These are phyloP conservation scores for Catamblyrhynchus diadema DNA, from an alignment of 2,797 vertebrate species.

Conservation along the genomic window DNA sequence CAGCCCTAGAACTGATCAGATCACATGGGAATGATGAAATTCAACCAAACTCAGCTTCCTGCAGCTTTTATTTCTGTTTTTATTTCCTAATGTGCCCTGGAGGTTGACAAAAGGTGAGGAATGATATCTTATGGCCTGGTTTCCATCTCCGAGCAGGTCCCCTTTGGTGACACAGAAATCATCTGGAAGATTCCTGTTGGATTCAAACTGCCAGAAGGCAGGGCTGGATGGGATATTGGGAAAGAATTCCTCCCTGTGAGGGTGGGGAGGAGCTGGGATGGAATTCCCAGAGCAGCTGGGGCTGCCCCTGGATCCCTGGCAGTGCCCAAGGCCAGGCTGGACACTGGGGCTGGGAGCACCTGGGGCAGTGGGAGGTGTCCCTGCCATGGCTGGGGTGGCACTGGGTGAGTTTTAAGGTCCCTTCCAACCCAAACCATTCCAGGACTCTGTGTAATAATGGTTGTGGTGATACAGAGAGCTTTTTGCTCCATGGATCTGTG, in stretches of 20 bases:
- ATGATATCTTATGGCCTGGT: fast-evolving
- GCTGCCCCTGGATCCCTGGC: not conserved
- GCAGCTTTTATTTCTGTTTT: not conserved
- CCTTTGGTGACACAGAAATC: not conserved
- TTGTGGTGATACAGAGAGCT: not conserved
- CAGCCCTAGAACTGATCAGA: not conserved
- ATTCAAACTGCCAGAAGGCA: not conserved
- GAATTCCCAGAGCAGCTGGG: not conserved
- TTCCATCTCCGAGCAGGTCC: not conserved
- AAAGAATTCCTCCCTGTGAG: fast-evolving
- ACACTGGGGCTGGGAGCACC: not conserved
- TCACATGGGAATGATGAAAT: not conserved
- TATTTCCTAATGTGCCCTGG: not conserved
- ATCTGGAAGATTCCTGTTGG: not conserved
- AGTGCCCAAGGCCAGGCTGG: not conserved
- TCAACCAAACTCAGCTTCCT: not conserved
- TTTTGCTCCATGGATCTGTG: not conserved
- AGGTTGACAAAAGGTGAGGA: not conserved
- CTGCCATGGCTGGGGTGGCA: not conserved
- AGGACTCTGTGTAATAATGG: not conserved
- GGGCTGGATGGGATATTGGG: fast-evolving
- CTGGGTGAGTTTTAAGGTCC: fast-evolving
- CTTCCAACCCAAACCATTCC: not conserved
- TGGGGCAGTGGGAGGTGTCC: not conserved
- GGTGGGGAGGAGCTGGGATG: fast-evolving